Base-by-base conservation (phyloP, 2,888 invertebrate genomes). In the Rhingia campestris region DNA sequence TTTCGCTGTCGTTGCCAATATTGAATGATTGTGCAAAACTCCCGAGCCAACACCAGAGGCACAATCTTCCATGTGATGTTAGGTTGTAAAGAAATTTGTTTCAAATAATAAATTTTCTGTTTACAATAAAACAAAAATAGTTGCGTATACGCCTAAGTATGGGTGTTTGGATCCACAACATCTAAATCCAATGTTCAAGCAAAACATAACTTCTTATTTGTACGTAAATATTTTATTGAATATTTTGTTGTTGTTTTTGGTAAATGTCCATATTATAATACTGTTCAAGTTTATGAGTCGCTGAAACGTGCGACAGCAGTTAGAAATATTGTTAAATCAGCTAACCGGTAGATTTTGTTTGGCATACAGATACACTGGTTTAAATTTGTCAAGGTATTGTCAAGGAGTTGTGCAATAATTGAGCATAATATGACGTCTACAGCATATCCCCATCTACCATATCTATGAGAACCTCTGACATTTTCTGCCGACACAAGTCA, bases 401-500 rank as follows among this genome's bases (percentile, higher is more conserved):
- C 70, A 51, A 58, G 69, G 43, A 30, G 63, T 70, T 63, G 63
- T 56, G 63, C 30, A 70, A 58, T 47, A 30, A 63, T 37, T 67
- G 33, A 54, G 53, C 61, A 66, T 56, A 22, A 22, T 72, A 4
- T 35, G 12, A 22, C 45, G 4, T 56, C n/a, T 92, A 94, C 74
- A 95, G 89, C 86, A 94, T 92, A 10, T 92, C 93, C 22, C 92
- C 92, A 86, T 95, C 94, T 0, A 95, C 94, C 67, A 95, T 92
- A 88, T 95, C 95, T 79, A 93, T 92, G 0, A 95, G 93, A 67
- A 95, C 91, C 69, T 95, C 95, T 0, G 94, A 93, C 94, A 95
- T 94, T 88, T 95, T 94, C 87, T 92, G 92, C 61, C 94, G 92
- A 87, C 95, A 95, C 41, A 92, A 91, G 64, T 93, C 93, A 87